Evolutionary conservation across 2,888 invertebrate species (phyloP), one percentile per base, ranked within the genome.

Genomic region (Drosophila subsilvestris): DNA sequence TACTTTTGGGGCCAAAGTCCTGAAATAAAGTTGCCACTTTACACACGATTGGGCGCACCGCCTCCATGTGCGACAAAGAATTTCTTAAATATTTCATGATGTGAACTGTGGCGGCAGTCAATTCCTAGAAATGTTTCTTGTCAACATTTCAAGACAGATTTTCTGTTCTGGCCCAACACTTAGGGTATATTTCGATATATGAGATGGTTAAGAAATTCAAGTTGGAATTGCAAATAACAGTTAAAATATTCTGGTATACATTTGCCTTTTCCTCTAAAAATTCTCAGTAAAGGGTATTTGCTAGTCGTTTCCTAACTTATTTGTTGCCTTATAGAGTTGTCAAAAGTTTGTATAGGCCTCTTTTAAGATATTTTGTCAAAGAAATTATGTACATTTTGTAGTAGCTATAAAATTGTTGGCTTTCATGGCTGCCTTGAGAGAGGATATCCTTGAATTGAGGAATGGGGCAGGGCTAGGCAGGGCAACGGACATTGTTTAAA

Each of bases 21-120:
- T 32, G 51, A 56, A 70, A 78, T 82, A 80, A 84, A 82, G 67
- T 88, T 75, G 83, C 74, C 83, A 78, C 78, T 87, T 87, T 87
- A 85, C 74, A 86, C 78, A 82, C 66, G 74, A 65, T 74, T 66
- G 74, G 66, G 25, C 58, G 43, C 9, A 47, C 20, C 55, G 47
- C 18, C n/a, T n/a, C 43, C 17, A 37, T 22, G 55, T 55, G 55
- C 72, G 55, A 55, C 47, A 47, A 71, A 51, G 51, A 74, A 51
- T 70, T 63, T 49, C 69, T 74, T 85, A 77, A 88, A 85, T 88
- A 75, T 86, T 85, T 88, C 48, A 85, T 88, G 79, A 77, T 88
- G 85, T 58, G 85, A 85, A 85, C 75, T 55, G 53, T 56, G 57
- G 58, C 82, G 57, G 58, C 82, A 85, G 77, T 56, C 75, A 59